Evolutionary conservation across 92 coral and sea anemone species (phyloP).

Genomic region (Zoanthus sansibaricus): DNA sequence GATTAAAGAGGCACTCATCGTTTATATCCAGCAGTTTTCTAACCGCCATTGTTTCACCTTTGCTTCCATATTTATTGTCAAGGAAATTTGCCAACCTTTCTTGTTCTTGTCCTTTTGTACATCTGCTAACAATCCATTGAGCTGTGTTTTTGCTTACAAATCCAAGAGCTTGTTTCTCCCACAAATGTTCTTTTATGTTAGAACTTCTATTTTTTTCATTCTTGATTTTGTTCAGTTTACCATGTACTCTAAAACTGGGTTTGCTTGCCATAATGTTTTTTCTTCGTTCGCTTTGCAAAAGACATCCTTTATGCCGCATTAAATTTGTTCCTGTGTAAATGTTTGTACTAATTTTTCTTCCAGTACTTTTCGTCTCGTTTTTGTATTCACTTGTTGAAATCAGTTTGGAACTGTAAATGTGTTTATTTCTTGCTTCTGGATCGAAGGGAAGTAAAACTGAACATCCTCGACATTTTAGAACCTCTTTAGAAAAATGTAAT

Average conservation of each 20-base stretch:
- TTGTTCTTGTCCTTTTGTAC: constrained; percentile 71
- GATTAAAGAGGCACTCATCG: constrained; percentile 73
- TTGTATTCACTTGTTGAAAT: constrained; percentile 4
- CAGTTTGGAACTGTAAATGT: constrained; percentile 51
- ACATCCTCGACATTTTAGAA: constrained; percentile 63
- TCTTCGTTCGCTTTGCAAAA: not conserved
- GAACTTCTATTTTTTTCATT: not conserved
- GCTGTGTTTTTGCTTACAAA: constrained; percentile 81
- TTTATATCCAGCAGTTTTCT: constrained; percentile 68
- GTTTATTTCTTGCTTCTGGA: constrained; percentile 24
- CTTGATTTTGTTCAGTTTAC: not conserved
- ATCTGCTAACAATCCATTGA: constrained; percentile 86
- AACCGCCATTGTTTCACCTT: constrained; percentile 65
- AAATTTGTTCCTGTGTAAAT: not conserved
- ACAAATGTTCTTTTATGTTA: constrained; percentile 60
- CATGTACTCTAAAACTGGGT: not conserved
- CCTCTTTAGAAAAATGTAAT: constrained; percentile 70
- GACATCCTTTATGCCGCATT: constrained; percentile 16
- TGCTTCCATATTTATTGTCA: constrained; percentile 66
- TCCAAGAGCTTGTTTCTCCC: constrained; percentile 81
- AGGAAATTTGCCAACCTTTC: constrained; percentile 62
- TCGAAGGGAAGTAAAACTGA: constrained; percentile 57
- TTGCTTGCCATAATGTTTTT: not conserved
- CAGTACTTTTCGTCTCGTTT: not conserved
- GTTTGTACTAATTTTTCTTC: not conserved